phyloP scores from a whole-genome alignment of 2,797 vertebrate genomes.

The Sparus aurata region DNA sequence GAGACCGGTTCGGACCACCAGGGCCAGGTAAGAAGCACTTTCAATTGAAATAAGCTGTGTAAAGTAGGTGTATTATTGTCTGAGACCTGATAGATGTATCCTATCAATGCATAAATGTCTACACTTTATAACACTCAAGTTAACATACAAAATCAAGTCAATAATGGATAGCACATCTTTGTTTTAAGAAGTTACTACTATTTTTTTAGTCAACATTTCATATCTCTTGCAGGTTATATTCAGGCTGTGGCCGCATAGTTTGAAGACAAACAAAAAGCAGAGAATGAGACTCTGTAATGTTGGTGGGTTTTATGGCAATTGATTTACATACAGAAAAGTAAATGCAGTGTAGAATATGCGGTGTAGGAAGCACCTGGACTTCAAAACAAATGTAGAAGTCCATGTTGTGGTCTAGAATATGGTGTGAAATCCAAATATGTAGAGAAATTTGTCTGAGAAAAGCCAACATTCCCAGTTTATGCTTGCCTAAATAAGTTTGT shows the following conservation, averaged over 20 bases:
- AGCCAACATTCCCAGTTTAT: background rate
- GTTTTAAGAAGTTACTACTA: background rate
- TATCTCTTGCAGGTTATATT: background rate
- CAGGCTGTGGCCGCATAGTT: background rate
- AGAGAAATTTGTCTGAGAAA: background rate
- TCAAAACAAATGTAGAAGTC: background rate
- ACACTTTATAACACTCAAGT: background rate
- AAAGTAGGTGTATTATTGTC: background rate
- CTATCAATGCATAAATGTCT: background rate
- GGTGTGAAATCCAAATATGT: background rate
- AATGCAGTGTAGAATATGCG: background rate
- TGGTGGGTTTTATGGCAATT: background rate
- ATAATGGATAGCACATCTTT: background rate
- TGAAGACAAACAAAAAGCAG: background rate
- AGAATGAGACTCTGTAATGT: background rate
- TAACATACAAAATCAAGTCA: background rate
- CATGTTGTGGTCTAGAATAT: background rate
- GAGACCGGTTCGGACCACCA: slow-evolving; percentile 76
- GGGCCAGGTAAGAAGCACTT: slow-evolving; percentile 78
- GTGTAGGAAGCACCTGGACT: background rate
- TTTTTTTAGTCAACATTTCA: background rate
- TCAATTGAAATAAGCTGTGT: background rate
- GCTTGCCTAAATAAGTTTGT: background rate
- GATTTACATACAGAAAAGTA: background rate
- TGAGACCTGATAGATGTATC: background rate